Conservation (phyloP, 1,140 invertebrate species). For the Diploscapter pachys region DNA sequence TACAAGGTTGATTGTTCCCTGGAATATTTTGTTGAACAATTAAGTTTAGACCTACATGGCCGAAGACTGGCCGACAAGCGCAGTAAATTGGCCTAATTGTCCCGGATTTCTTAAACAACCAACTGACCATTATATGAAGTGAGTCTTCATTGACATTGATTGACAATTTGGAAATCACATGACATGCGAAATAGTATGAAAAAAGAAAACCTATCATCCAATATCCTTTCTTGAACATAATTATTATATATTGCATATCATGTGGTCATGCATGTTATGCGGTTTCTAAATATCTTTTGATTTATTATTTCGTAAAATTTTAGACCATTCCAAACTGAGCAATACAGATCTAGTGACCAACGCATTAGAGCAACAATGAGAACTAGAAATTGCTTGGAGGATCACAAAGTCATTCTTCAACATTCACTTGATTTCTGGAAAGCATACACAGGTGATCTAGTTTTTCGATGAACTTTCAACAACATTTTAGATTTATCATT, state of each 20-base stretch:
- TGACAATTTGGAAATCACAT: background rate
- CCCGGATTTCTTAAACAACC: constrained; percentile 23
- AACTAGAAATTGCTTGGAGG: too few relatives aligned
- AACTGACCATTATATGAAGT: constrained; percentile 38
- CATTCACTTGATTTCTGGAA: too few relatives aligned
- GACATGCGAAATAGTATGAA: constrained; percentile 10
- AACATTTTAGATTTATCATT: too few relatives aligned
- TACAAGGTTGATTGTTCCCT: constrained; percentile 6
- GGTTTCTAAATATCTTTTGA: constrained; percentile 26
- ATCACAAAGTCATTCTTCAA: too few relatives aligned
- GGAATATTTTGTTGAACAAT: background rate
- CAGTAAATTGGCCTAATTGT: constrained; percentile 37
- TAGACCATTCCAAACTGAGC: too few relatives aligned
- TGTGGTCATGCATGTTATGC: constrained; percentile 19
- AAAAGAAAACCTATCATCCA: background rate
- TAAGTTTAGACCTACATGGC: constrained; percentile 19
- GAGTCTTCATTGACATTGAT: background rate
- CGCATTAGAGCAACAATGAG: too few relatives aligned
- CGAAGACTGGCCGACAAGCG: constrained; percentile 31
- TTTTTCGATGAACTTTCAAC: too few relatives aligned
- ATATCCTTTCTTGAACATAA: constrained; percentile 6
- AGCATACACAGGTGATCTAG: too few relatives aligned
- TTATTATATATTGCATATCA: background rate
- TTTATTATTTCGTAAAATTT: too few relatives aligned
- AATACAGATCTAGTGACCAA: too few relatives aligned